phyloP scores from a whole-genome alignment of 1,140 invertebrate genomes.

The Oedothorax gibbosus region DNA sequence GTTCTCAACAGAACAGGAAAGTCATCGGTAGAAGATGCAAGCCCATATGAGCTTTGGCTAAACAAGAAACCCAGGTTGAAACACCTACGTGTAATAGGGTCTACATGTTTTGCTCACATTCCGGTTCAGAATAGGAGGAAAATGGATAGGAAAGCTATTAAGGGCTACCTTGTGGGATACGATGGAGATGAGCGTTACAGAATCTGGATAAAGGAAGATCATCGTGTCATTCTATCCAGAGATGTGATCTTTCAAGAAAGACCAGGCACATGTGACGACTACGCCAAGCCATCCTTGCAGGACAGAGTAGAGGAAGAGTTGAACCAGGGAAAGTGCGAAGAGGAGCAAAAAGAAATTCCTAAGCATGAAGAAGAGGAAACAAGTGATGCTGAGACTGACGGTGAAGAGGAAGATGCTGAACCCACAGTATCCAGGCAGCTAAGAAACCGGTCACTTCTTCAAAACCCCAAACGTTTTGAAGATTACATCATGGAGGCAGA shows the following conservation, averaged over 20 bases:
- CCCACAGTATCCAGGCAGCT: background rate
- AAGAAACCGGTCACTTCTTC: background rate
- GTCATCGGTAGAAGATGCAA: conserved; percentile 7
- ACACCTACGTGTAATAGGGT: conserved; percentile 43
- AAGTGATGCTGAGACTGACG: background rate
- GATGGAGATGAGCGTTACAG: conserved; percentile 37
- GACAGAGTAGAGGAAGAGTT: background rate
- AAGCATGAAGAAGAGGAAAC: background rate
- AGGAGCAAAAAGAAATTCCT: background rate
- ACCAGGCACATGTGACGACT: background rate
- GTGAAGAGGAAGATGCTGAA: background rate
- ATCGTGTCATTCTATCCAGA: conserved; percentile 8
- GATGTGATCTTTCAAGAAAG: conserved; percentile 29
- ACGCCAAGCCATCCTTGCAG: background rate
- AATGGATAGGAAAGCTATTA: conserved; percentile 45
- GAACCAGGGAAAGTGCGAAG: background rate
- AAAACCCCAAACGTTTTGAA: conserved; percentile 7
- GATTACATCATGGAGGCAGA: conserved; percentile 8
- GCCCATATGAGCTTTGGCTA: background rate
- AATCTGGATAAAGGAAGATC: conserved; percentile 18
- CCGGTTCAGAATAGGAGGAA: conserved; percentile 27
- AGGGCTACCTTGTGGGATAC: conserved; percentile 39
- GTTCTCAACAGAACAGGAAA: conserved; percentile 26
- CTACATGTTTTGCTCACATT: conserved; percentile 31
- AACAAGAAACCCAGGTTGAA: conserved; percentile 6